Conservation (phyloP, 2,888 invertebrate genomes). For the Pyrrhosoma nymphula region DNA sequence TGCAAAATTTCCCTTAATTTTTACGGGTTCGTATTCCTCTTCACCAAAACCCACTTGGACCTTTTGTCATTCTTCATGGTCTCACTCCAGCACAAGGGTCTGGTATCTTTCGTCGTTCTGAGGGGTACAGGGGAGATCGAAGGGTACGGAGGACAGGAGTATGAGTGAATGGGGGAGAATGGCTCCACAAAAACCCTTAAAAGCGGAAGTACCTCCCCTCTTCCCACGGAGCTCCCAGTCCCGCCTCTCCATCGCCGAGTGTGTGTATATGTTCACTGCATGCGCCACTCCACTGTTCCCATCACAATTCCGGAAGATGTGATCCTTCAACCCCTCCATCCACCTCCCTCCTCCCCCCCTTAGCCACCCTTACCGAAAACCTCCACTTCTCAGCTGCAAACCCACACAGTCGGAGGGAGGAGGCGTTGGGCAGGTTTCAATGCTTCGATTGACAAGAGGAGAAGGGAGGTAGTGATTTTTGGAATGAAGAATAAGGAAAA, state of each 20-base stretch:
- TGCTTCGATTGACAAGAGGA: neutral
- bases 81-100: neutral
- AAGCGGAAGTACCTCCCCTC: slow-evolving; percentile 14
- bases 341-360: neutral
- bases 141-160: neutral
- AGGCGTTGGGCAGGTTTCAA: neutral
- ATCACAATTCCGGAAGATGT: slow-evolving; percentile 48
- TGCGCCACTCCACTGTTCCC: neutral
- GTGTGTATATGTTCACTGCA: neutral
- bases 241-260: neutral
- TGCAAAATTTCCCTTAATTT: slow-evolving; percentile 8
- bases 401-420: neutral
- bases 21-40: neutral
- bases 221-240: neutral
- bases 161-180: neutral
- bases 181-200: slow-evolving; percentile 36
- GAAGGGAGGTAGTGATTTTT: neutral
- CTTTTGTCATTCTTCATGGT: neutral
- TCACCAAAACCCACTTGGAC: neutral
- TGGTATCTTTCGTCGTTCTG: neutral
- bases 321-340: neutral
- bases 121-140: neutral
- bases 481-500: neutral
- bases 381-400: neutral
- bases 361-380: neutral